Conservation (phyloP, 2,113 vertebrate genomes). For the Corythaeola cristata region DNA sequence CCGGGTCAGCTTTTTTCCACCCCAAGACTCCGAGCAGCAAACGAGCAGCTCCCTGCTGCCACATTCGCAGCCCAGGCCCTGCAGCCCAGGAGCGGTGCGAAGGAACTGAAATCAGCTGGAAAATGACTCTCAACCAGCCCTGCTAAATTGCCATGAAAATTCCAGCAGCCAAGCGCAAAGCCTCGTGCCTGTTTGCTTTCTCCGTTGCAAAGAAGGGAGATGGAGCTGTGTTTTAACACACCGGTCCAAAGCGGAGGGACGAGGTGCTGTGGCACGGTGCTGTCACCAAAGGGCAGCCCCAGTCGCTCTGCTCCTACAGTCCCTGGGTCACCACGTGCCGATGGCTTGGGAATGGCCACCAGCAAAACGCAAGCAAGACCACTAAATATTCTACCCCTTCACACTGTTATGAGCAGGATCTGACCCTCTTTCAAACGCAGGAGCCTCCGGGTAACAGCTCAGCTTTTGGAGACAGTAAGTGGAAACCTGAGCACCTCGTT, state of each 20-base stretch:
- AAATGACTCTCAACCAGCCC: slow-evolving; percentile 8
- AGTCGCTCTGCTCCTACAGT: rapidly evolving
- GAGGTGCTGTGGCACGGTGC: neutral
- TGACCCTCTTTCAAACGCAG: neutral
- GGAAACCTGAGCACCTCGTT: neutral
- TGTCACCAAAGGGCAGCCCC: neutral
- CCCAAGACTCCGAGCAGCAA: neutral
- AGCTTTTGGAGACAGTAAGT: neutral
- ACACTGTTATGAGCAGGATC: neutral
- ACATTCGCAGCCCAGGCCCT: neutral
- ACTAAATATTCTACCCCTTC: neutral
- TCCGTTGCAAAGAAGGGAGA: neutral
- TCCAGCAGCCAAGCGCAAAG: neutral
- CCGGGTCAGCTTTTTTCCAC: neutral
- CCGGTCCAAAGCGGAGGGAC: rapidly evolving
- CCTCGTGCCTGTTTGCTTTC: neutral
- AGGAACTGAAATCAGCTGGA: slow-evolving; percentile 40
- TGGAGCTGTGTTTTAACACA: neutral
- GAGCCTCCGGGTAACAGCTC: neutral
- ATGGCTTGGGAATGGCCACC: neutral
- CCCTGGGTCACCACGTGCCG: rapidly evolving
- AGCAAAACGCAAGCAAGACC: neutral
- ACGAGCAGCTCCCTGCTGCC: neutral
- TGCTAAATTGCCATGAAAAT: slow-evolving; percentile 48
- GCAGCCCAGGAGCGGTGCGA: neutral